Evolutionary conservation across 2,797 vertebrate species (phyloP).

Genomic region (Cryptoprocta ferox): DNA sequence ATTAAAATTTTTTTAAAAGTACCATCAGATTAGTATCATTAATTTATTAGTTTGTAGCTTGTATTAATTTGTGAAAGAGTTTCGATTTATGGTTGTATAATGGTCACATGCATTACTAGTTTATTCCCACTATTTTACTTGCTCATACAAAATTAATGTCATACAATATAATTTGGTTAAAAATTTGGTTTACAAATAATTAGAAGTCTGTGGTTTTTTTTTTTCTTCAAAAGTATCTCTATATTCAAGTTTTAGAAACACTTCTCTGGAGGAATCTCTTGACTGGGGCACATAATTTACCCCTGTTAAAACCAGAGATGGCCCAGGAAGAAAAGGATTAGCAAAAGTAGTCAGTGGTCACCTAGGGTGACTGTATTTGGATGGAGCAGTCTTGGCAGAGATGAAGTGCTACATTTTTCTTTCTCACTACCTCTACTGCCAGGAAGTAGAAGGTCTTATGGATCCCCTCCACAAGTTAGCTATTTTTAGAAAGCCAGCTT

Average conservation of each 20-base stretch:
- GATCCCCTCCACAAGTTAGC: not conserved
- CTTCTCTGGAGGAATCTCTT: not conserved
- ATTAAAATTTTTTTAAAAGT: not conserved
- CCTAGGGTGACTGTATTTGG: not conserved
- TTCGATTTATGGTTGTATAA: not conserved
- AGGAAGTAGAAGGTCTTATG: conserved; percentile 35
- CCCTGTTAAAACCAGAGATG: not conserved
- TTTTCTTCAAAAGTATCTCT: not conserved
- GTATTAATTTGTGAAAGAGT: not conserved
- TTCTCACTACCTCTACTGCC: not conserved
- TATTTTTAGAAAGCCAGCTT: conserved; percentile 58
- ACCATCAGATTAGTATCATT: not conserved
- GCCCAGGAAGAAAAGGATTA: conserved; percentile 56
- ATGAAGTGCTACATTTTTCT: conserved; percentile 51
- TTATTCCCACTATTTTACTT: not conserved
- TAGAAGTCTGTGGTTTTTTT: not conserved
- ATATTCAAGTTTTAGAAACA: not conserved
- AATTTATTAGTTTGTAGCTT: not conserved
- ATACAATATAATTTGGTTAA: not conserved
- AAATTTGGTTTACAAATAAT: not conserved
- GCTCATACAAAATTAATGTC: not conserved
- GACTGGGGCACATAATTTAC: not conserved
- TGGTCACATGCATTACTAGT: not conserved
- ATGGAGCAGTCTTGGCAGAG: conserved; percentile 16
- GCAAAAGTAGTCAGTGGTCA: not conserved